These are phyloP conservation scores for Drosophila navojoa DNA, from an alignment of 1,140 invertebrate genomes.

Conservation along the genomic window DNA sequence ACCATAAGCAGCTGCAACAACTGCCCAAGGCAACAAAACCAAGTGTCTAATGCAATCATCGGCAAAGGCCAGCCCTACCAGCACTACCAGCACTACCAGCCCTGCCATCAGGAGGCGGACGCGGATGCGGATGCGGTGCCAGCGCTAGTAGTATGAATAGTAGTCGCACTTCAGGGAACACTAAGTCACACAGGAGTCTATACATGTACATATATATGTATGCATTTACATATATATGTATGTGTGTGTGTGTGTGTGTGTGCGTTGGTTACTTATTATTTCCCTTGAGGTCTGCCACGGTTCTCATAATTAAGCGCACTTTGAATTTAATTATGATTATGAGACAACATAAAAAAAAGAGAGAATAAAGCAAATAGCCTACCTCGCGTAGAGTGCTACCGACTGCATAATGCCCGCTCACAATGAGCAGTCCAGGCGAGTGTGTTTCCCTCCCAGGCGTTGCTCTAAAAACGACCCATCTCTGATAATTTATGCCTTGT, in stretches of 20 bases:
- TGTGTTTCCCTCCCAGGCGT: neutral
- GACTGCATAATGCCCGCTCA: neutral
- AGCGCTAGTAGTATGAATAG: neutral
- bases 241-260: constrained; percentile 19
- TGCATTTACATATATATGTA: neutral
- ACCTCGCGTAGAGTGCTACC: neutral
- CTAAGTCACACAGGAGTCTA: constrained; percentile 8
- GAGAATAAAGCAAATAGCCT: neutral
- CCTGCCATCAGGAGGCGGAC: too few relatives aligned
- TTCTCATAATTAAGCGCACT: constrained; percentile 50
- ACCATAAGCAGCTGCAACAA: neutral
- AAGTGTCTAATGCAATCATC: constrained; percentile 31
- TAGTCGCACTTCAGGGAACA: constrained; percentile 12
- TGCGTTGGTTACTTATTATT: constrained; percentile 35
- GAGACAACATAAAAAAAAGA: constrained; percentile 11
- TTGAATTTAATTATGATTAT: constrained; percentile 51
- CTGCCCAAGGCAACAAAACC: constrained; percentile 18
- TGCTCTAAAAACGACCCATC: too few relatives aligned
- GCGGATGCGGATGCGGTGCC: neutral
- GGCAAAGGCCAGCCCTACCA: constrained; percentile 29
- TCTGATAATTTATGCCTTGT: too few relatives aligned
- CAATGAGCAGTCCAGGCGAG: neutral
- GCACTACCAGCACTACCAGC: too few relatives aligned
- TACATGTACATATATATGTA: neutral
- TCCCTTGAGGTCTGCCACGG: constrained; percentile 34